Conservation (phyloP, 1,140 invertebrate genomes). For the Conus betulinus region DNA sequence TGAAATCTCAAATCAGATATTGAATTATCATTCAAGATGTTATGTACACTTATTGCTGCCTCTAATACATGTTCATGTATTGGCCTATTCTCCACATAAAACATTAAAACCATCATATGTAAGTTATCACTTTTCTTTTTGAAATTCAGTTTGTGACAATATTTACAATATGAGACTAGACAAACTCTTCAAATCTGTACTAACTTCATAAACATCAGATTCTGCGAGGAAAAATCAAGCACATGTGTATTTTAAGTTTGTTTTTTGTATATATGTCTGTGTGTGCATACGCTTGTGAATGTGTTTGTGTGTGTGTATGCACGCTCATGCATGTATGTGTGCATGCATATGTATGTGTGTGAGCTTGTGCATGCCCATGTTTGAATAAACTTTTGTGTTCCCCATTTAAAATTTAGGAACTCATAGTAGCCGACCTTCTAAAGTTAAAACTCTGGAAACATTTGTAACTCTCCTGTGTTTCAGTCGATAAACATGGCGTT, state of each 20-base stretch:
- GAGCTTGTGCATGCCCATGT: not conserved
- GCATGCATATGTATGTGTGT: not conserved
- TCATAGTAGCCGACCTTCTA: too few species aligned
- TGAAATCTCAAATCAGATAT: too few species aligned
- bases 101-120: too few species aligned
- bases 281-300: conserved; percentile 2
- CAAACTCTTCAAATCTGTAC: not conserved
- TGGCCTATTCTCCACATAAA: too few species aligned
- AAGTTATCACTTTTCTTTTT: not conserved
- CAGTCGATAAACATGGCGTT: too few species aligned
- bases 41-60: too few species aligned
- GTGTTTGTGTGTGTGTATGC: not conserved
- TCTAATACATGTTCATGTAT: too few species aligned
- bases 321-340: not conserved
- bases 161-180: not conserved
- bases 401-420: too few species aligned
- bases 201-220: not conserved
- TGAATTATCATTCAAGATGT: too few species aligned
- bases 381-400: too few species aligned
- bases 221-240: not conserved
- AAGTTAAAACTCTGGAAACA: too few species aligned
- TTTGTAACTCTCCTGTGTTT: too few species aligned
- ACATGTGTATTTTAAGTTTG: not conserved
- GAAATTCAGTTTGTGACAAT: not conserved
- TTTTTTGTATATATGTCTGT: not conserved